phyloP scores from a whole-genome alignment of 2,888 invertebrate genomes.

The Pseudococcus viburni region DNA sequence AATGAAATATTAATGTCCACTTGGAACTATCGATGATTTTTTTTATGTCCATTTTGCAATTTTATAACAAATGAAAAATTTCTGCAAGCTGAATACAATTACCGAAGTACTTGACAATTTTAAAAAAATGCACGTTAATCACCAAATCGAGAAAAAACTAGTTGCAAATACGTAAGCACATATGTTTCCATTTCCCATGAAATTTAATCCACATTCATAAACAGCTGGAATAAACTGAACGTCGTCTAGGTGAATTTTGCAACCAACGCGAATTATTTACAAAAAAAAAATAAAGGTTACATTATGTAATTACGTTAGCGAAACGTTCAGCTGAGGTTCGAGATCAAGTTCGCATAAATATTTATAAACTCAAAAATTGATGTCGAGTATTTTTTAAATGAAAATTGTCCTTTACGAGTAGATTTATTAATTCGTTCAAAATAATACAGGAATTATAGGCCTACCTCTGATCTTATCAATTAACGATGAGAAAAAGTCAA shows the following conservation, averaged over 20 bases:
- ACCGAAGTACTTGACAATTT: not conserved
- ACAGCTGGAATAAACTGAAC: not conserved
- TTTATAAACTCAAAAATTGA: not conserved
- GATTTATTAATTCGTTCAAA: too few relatives aligned
- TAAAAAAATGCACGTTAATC: not conserved
- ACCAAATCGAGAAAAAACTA: not conserved
- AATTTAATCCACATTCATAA: not conserved
- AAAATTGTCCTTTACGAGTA: too few relatives aligned
- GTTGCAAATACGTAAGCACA: not conserved
- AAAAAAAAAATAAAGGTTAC: not conserved
- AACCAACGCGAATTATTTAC: not conserved
- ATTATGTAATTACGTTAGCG: not conserved
- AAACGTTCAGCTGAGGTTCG: not conserved
- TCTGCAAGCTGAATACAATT: not conserved
- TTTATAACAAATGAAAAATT: not conserved
- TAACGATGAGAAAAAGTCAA: too few relatives aligned
- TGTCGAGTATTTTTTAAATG: too few relatives aligned
- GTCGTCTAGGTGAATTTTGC: not conserved
- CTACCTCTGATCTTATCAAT: too few relatives aligned
- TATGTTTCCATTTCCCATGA: not conserved
- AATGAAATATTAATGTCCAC: not conserved
- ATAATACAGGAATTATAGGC: too few relatives aligned
- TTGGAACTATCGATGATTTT: not conserved
- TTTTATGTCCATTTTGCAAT: not conserved
- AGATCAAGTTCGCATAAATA: not conserved